Evolutionary conservation across 30 jellyfish, hydroid and myxozoan species (phyloP).

Genomic region (Cassiopea xamachana): DNA sequence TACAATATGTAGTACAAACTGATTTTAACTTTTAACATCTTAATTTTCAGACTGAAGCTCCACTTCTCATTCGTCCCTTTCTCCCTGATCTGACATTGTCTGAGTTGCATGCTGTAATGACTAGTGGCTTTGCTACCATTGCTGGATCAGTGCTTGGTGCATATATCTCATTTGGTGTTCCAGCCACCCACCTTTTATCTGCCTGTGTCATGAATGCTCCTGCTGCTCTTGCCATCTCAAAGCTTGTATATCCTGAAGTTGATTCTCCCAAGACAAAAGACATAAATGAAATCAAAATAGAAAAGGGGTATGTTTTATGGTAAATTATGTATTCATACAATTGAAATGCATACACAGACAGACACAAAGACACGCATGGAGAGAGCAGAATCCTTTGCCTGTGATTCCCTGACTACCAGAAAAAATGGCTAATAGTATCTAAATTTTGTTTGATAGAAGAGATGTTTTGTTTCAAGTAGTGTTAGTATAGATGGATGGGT

Average conservation of each 20-base stretch:
- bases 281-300: constrained; percentile 39
- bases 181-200: constrained; percentile 80
- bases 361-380: no score
- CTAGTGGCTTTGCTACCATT: constrained; percentile 87
- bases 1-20: neutral
- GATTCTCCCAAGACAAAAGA: constrained; percentile 67
- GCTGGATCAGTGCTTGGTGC: constrained; percentile 90
- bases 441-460: no score
- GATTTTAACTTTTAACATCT: neutral
- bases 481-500: no score
- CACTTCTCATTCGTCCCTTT: constrained; percentile 78
- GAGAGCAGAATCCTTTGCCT: no score
- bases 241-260: constrained; percentile 74
- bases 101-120: constrained; percentile 80
- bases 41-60: constrained; percentile 73
- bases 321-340: no score
- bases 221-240: constrained; percentile 83
- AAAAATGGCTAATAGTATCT: no score
- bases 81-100: constrained; percentile 80
- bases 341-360: no score
- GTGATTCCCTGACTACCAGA: no score
- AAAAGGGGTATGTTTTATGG: constrained; percentile 54
- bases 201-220: constrained; percentile 83
- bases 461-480: no score
- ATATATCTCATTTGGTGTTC: constrained; percentile 68